Conservation (phyloP, 2,888 invertebrate genomes). For the Ceraclea dissimilis region DNA sequence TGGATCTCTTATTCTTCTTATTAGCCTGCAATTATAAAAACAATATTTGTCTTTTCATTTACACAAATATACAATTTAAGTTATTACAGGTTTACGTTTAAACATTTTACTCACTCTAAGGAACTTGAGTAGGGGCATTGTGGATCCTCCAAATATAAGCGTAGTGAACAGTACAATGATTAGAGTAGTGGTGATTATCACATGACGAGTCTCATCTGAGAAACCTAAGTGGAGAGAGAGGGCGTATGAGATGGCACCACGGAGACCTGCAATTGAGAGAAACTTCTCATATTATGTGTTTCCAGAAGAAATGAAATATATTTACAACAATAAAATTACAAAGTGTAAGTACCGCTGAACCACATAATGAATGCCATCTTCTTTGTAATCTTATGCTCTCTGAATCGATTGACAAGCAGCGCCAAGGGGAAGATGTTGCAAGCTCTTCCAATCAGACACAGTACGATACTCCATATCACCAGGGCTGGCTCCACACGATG, state of each 20-base stretch:
- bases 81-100: no score
- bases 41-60: background rate
- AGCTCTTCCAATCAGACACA: constrained; percentile 89
- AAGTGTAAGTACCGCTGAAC: constrained; percentile 73
- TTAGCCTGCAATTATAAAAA: constrained; percentile 38
- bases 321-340: background rate
- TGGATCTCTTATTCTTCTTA: constrained; percentile 45
- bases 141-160: constrained; percentile 90
- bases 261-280: constrained; percentile 61
- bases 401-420: constrained; percentile 86
- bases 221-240: constrained; percentile 91
- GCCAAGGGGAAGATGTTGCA: constrained; percentile 96
- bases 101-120: constrained; percentile 56
- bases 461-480: constrained; percentile 88
- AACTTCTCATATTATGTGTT: no score
- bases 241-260: constrained; percentile 98
- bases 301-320: no score
- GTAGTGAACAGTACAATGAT: constrained; percentile 96
- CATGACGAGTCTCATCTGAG: constrained; percentile 89
- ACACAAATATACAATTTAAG: background rate
- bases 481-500: constrained; percentile 87
- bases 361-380: constrained; percentile 99
- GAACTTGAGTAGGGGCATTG: constrained; percentile 94
- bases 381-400: constrained; percentile 94
- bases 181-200: constrained; percentile 96